phyloP scores from a whole-genome alignment of 2,113 vertebrate genomes.

The Mustelus asterias region DNA sequence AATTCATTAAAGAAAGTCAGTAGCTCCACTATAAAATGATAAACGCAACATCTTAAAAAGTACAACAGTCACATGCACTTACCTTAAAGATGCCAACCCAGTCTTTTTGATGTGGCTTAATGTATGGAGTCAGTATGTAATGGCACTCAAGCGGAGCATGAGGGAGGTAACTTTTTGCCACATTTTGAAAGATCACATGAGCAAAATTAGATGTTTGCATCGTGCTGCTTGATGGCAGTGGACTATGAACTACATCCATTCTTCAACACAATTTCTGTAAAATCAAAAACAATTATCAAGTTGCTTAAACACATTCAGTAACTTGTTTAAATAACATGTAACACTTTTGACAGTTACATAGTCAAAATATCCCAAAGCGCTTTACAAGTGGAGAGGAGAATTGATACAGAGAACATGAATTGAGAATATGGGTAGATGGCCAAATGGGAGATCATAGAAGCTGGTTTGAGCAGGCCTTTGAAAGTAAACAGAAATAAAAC shows the following conservation, averaged over 20 bases:
- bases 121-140: slow-evolving; percentile 89
- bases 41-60: not conserved
- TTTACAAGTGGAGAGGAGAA: not conserved
- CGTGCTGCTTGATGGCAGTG: slow-evolving; percentile 51
- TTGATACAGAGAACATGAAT: not conserved
- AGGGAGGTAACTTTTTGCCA: slow-evolving; percentile 92
- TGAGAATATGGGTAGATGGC: not conserved
- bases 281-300: not conserved
- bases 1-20: not conserved
- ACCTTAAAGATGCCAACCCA: slow-evolving; percentile 99
- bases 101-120: slow-evolving; percentile 87
- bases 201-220: slow-evolving; percentile 96
- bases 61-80: slow-evolving; percentile 41
- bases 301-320: not conserved
- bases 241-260: slow-evolving; percentile 4
- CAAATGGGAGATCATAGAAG: not conserved
- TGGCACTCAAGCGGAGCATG: slow-evolving; percentile 88
- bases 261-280: slow-evolving; percentile 32
- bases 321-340: not conserved
- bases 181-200: slow-evolving; percentile 97
- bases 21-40: not conserved
- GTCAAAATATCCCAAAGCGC: not conserved
- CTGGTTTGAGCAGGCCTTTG: not conserved
- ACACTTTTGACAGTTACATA: not conserved
- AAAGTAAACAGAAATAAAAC: not conserved